Evolutionary conservation across 2,113 vertebrate species (phyloP), one percentile per base, ranked within the genome.

Genomic region (Paratilapia polleni): DNA sequence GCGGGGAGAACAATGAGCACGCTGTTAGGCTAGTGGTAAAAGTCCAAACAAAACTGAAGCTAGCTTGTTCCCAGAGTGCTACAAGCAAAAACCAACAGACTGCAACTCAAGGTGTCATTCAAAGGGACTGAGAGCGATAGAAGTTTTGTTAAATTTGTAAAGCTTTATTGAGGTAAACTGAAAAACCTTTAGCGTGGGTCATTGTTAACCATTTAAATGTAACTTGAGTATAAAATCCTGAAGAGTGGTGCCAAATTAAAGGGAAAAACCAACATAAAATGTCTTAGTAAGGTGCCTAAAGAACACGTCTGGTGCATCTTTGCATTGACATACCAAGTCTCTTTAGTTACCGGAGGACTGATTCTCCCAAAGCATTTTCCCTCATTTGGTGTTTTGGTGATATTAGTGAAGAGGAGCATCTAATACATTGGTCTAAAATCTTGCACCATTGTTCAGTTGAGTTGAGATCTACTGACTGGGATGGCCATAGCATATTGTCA

Each of bases 1-100:
- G 84, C 84, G 78, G 47, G 8, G 26, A 77, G 78, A 78, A 94
- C 90, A 93, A 93, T 90, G 87, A 80, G 64, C 36, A 17, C 81
- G 79, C 81, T 92, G 90, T 92, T 91, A 43, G 34, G 80, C 78
- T 76, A 36, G 62, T 79, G 75, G 83, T 68, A 83, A 73, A 81
- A 89, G 41, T 38, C 77, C 74, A 87, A 92, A 87, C 87, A 78
- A 82, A 87, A 66, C 73, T 9, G 26, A 64, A 52, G 82, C 84
- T 73, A 66, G 38, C 58, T 74, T 79, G 17, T 47, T 74, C 81
- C 82, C 80, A 26, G 56, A 60, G 41, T 28, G 62, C 82, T 59
- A 57, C 14, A 14, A 80, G 59, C 56, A 73, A 88, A 78, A 47
- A 58, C 58, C 34, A 52, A 60, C 22, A 26, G 43, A 58, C 70